Evolutionary conservation across 2,888 invertebrate genomes (phyloP), one percentile per base, ranked within the genome.

Genomic region (Andrena camellia): DNA sequence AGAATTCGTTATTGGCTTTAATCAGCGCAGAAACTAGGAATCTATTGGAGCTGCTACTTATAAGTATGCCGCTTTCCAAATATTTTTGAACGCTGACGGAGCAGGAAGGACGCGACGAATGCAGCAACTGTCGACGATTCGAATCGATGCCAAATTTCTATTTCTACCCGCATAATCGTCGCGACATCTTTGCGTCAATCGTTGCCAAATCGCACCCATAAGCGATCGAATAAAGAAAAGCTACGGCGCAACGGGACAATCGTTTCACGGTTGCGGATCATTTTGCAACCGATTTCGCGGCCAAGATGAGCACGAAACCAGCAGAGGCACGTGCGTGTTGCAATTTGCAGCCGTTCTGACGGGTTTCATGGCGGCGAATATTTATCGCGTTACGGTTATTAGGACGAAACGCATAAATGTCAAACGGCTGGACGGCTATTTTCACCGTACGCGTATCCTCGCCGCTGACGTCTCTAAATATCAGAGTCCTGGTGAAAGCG

Each of bases 71-170:
- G 66, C 66, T 62, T 64, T 73, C 79, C 54, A 31, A 29, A 29
- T 60, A 75, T 84, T 26, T 60, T 29, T n/a, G 5, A 63, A 76
- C 31, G 42, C 20, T 17, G 33, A 54, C 57, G 26, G 26, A 66
- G 23, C 26, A 75, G 68, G 54, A 83, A 76, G 23, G 42, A 74
- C 73, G 33, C 17, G 48, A 54, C 20, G 60, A 63, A 26, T 31
- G 23, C 4, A 29, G 54, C 50, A 42, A 33, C 31, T 10, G 13
- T 26, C 23, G 31, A 33, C 20, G 10, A 5, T 13, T 64, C 63
- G 59, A 70, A 74, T 77, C 78, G 33, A 33, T 70, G 86, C 84
- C 86, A 82, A 86, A 54, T 86, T 42, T 42, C 84, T 84, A 86
- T 84, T 86, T 84, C 69, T 59, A 48, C 54, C 57, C 35, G 29